These are phyloP conservation scores for Scaptodrosophila latifasciaeformis DNA, from an alignment of 2,888 invertebrate genomes.

Conservation along the genomic window DNA sequence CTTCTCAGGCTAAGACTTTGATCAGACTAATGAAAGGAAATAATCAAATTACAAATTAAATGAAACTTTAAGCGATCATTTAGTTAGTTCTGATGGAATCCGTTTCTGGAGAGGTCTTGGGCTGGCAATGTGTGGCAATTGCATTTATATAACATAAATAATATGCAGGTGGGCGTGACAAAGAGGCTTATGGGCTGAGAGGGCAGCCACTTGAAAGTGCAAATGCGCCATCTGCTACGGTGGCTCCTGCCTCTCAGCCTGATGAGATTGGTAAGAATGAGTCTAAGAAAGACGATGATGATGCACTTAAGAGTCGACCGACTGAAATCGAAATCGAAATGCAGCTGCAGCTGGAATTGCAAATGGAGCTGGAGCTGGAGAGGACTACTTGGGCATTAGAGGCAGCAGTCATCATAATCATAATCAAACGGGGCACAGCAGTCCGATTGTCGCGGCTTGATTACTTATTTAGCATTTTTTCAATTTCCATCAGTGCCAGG, in stretches of 20 bases:
- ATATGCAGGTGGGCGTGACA: neutral
- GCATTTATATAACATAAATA: too few species aligned
- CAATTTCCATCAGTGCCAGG: slow-evolving; percentile 43
- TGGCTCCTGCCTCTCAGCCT: neutral
- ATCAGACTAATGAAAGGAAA: too few species aligned
- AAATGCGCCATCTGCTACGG: slow-evolving; percentile 35
- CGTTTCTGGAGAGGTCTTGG: neutral
- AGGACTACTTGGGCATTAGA: neutral
- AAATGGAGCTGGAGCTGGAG: slow-evolving; percentile 2
- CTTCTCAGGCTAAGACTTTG: too few species aligned
- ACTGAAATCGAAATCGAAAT: neutral
- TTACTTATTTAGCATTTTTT: slow-evolving; percentile 70
- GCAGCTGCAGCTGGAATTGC: neutral
- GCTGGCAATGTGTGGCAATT: neutral
- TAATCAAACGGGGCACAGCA: too few species aligned
- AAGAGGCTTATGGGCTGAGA: slow-evolving; percentile 38
- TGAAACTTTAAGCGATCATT: too few species aligned
- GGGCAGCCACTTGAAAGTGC: slow-evolving; percentile 62
- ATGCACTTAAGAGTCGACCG: slow-evolving; percentile 19
- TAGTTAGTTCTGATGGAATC: too few species aligned
- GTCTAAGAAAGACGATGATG: too few species aligned
- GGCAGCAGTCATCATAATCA: neutral
- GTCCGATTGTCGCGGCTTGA: slow-evolving; percentile 34
- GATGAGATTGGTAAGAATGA: too few species aligned
- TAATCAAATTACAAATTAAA: too few species aligned